phyloP scores from a whole-genome alignment of 2,113 vertebrate genomes.

The Hystrix brachyura region DNA sequence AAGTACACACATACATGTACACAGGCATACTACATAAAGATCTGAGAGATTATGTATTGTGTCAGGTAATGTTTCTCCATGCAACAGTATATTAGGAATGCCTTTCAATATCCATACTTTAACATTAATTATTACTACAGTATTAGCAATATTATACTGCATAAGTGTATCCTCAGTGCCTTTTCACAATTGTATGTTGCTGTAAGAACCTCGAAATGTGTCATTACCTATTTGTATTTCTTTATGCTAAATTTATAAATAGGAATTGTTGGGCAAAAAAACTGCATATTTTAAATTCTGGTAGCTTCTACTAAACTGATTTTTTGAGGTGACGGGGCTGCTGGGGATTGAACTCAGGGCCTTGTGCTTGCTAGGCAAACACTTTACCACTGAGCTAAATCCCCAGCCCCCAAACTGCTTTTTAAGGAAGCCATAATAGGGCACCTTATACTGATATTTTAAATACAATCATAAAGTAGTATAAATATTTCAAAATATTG shows the following conservation, averaged over 20 bases:
- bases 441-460: neutral
- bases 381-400: too few relatives aligned
- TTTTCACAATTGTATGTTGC: conserved; percentile 28
- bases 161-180: neutral
- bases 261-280: neutral
- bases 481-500: neutral
- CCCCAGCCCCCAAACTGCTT: neutral
- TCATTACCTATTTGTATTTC: neutral
- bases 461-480: neutral
- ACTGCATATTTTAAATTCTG: neutral
- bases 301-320: neutral
- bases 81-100: neutral
- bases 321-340: neutral
- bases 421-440: neutral
- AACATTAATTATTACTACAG: neutral
- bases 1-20: neutral
- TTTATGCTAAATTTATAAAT: neutral
- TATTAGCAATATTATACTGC: neutral
- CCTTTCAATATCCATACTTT: neutral
- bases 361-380: too few relatives aligned
- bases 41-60: neutral
- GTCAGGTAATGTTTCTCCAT: neutral
- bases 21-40: neutral
- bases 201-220: conserved; percentile 11
- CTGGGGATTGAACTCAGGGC: too few relatives aligned